phyloP scores from a whole-genome alignment of 2,888 invertebrate species.

The Leucoma salicis region DNA sequence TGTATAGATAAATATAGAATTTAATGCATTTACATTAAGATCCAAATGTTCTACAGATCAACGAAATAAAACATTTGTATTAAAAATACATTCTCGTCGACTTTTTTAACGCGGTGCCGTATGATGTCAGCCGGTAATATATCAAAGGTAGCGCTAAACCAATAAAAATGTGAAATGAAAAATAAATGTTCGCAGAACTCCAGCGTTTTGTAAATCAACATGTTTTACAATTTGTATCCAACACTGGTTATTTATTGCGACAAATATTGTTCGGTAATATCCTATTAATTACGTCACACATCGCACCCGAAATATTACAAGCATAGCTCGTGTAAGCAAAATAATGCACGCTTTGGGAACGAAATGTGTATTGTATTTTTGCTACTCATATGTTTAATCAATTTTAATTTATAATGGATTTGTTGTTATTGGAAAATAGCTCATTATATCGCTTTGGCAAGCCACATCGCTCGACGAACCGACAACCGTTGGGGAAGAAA shows the following conservation, averaged over 20 bases:
- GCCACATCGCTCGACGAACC: no score
- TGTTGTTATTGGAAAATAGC: constrained; percentile 7
- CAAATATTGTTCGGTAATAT: constrained; percentile 54
- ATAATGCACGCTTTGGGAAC: background rate
- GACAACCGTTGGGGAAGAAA: no score
- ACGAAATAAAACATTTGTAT: no score
- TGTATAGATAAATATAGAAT: no score
- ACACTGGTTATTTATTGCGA: constrained; percentile 53
- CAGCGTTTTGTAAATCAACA: constrained; percentile 34
- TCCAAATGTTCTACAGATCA: no score
- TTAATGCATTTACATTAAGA: no score
- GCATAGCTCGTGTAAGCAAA: background rate
- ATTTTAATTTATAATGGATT: constrained; percentile 21
- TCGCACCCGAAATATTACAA: constrained; percentile 19
- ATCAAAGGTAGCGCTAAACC: no score
- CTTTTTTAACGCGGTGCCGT: no score
- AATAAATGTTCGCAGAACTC: background rate
- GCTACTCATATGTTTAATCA: constrained; percentile 28
- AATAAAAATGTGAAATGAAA: constrained; percentile 1
- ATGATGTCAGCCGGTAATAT: no score
- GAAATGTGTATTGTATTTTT: constrained; percentile 20
- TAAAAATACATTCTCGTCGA: no score
- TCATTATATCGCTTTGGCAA: no score
- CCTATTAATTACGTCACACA: constrained; percentile 42
- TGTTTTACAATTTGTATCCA: constrained; percentile 32